phyloP scores from a whole-genome alignment of 2,888 invertebrate genomes.

The Pyrrhosoma nymphula region DNA sequence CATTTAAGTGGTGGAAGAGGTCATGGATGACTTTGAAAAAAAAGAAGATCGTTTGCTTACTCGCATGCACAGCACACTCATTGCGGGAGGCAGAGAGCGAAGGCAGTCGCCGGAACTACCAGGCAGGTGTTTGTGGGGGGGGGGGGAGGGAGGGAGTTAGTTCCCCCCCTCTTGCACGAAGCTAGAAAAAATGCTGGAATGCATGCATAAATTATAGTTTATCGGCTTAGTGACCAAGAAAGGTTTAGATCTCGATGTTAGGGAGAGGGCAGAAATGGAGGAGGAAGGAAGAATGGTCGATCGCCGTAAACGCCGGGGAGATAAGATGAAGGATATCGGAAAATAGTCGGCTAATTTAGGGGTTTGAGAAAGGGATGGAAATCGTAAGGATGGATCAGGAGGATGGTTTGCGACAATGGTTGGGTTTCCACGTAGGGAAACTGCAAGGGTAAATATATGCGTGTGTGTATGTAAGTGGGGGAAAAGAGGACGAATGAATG shows the following conservation, averaged over 20 bases:
- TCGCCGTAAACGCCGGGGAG: not conserved
- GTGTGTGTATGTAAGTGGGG: not conserved
- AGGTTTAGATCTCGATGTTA: no score
- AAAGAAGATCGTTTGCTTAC: not conserved
- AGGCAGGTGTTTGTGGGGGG: not conserved
- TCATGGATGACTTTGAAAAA: not conserved
- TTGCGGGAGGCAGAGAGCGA: not conserved
- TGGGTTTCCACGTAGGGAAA: not conserved
- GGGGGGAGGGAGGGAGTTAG: not conserved
- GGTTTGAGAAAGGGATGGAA: no score
- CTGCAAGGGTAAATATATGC: not conserved
- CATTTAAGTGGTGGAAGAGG: not conserved
- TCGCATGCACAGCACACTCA: not conserved
- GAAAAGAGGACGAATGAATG: not conserved
- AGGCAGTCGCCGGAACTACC: not conserved
- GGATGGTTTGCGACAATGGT: not conserved
- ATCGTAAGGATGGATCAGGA: not conserved
- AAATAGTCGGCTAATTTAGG: not conserved
- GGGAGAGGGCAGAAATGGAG: not conserved
- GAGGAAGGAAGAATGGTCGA: not conserved
- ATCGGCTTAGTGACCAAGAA: not conserved
- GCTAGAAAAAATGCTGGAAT: not conserved
- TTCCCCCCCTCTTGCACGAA: not conserved
- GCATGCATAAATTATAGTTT: conserved; percentile 3
- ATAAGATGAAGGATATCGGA: not conserved